These are phyloP conservation scores for Odontocerum albicorne DNA, from an alignment of 2,888 invertebrate genomes.

Conservation along the genomic window DNA sequence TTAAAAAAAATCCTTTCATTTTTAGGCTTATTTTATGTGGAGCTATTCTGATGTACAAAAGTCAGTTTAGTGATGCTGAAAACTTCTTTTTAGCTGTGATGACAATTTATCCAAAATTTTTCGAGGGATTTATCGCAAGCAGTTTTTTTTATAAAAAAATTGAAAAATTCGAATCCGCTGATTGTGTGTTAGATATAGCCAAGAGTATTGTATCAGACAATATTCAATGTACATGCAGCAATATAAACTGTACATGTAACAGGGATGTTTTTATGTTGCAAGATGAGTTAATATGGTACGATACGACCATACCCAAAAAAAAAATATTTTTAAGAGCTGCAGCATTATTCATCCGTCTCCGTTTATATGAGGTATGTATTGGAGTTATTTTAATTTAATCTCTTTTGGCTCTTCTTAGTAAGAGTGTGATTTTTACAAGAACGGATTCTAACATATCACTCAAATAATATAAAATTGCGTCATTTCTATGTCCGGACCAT, in stretches of 20 bases:
- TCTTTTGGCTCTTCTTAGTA: no score
- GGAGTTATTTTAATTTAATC: no score
- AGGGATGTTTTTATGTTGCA: slow-evolving; percentile 9
- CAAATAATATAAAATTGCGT: no score
- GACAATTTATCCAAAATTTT: slow-evolving; percentile 13
- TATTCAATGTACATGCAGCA: background rate
- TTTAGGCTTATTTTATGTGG: slow-evolving; percentile 11
- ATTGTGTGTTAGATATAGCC: slow-evolving; percentile 1
- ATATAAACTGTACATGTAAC: background rate
- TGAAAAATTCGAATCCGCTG: slow-evolving; percentile 12
- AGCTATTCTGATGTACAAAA: slow-evolving; percentile 8
- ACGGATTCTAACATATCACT: no score
- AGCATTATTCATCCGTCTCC: slow-evolving; percentile 14
- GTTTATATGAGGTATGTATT: slow-evolving; percentile 22
- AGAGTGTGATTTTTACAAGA: no score
- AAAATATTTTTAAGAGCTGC: slow-evolving; percentile 5
- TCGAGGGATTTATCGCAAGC: slow-evolving; percentile 12
- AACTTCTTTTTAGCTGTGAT: slow-evolving; percentile 12
- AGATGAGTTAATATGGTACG: slow-evolving; percentile 21
- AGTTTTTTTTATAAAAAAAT: slow-evolving; percentile 12
- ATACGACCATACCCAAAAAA: slow-evolving; percentile 4
- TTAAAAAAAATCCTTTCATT: background rate
- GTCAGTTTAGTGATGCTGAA: slow-evolving; percentile 11
- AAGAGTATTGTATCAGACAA: background rate
- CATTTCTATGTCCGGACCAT: no score